Percentiles rank a stretch among this genome's conserved stretches.
phyloP scores from a whole-genome alignment of 1,140 invertebrate species.

The Drosophila mayri region DNA sequence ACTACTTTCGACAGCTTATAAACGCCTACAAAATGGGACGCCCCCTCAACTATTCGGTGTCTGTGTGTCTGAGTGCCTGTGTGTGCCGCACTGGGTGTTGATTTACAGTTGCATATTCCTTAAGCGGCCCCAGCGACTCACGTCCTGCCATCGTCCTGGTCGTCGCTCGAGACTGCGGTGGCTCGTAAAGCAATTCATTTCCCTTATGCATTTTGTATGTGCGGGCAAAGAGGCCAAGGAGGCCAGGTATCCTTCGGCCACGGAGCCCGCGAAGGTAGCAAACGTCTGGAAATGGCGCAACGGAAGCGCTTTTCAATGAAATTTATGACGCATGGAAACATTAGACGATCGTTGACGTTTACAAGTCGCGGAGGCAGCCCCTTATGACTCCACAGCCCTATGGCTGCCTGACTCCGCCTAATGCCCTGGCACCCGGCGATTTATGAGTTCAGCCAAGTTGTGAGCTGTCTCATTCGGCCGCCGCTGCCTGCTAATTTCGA shows the following conservation, averaged over 20 bases:
- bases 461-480: constrained; percentile 63
- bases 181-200: constrained; percentile 81
- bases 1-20: constrained; percentile 84
- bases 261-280: constrained; percentile 3
- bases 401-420: constrained; percentile 4
- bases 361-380: constrained; percentile 58
- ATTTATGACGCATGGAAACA: constrained; percentile 84
- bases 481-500: constrained; percentile 65
- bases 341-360: constrained; percentile 83
- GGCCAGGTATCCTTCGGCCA: constrained; percentile 23
- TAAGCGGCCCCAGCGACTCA: constrained; percentile 24
- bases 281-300: constrained; percentile 74
- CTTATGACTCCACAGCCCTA: neutral
- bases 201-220: constrained; percentile 78
- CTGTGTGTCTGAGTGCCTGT: constrained; percentile 33
- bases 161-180: constrained; percentile 66
- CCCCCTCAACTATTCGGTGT: constrained; percentile 59
- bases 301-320: constrained; percentile 83
- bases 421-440: constrained; percentile 67
- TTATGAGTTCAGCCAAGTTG: constrained; percentile 66
- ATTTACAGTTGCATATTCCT: constrained; percentile 82
- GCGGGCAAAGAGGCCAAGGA: constrained; percentile 39
- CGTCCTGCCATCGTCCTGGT: constrained; percentile 5
- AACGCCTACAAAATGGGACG: constrained; percentile 74
- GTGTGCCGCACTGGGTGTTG: constrained; percentile 55